Evolutionary conservation across 92 coral and sea anemone genomes (phyloP).

Genomic region (Heliopora coerulea): DNA sequence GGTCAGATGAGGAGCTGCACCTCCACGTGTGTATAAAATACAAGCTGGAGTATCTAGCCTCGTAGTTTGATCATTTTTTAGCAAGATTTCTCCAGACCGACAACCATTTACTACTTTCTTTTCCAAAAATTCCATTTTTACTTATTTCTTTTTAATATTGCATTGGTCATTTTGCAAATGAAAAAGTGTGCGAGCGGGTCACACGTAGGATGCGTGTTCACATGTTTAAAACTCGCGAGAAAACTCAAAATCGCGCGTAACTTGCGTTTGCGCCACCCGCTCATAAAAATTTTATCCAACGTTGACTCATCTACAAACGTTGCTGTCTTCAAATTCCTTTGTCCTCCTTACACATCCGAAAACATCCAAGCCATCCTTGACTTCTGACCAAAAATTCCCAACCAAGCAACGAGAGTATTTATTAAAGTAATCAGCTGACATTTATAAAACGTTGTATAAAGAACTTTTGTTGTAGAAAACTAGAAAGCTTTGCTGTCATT

Average conservation of each 20-base stretch:
- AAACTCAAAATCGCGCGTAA: constrained; percentile 19
- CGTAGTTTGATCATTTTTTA: constrained; percentile 3
- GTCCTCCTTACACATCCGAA: constrained; percentile 22
- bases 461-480: constrained; percentile 28
- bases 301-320: constrained; percentile 40
- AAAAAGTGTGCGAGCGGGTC: no score
- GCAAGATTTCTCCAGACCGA: constrained; percentile 22
- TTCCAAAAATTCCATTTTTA: constrained; percentile 27
- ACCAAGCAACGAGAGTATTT: constrained; percentile 2
- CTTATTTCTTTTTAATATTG: neutral
- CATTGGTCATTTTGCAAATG: neutral
- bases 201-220: no score
- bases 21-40: constrained; percentile 77
- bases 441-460: constrained; percentile 10
- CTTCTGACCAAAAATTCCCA: constrained; percentile 14
- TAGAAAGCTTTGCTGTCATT: constrained; percentile 20
- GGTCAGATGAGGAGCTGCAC: constrained; percentile 78
- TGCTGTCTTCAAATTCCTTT: constrained; percentile 12
- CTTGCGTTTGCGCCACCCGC: constrained; percentile 45
- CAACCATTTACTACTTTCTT: constrained; percentile 17
- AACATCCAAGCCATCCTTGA: constrained; percentile 40
- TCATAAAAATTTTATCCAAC: constrained; percentile 42
- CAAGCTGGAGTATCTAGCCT: constrained; percentile 74
- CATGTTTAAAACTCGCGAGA: neutral
- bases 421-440: neutral